A percentile compares a stretch with the other conserved stretches of the same genome.
Evolutionary conservation across 2,113 vertebrate species (phyloP).

Genomic region (Plestiodon gilberti): DNA sequence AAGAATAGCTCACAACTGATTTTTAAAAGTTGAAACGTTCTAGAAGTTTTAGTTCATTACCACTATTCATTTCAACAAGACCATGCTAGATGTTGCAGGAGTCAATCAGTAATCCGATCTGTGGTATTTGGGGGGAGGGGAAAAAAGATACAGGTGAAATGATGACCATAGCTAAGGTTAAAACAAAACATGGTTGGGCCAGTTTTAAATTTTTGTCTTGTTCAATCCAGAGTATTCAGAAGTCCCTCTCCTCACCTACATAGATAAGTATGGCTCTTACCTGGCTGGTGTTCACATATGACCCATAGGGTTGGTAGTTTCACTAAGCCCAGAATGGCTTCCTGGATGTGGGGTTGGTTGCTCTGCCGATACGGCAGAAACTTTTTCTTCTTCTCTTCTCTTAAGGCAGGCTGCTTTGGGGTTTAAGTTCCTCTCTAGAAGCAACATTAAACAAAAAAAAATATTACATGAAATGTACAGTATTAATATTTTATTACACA

Average conservation of each 20-base stretch:
- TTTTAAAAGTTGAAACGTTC: no score
- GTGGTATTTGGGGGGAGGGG: neutral
- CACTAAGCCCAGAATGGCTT: constrained; percentile 90
- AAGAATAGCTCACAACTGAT: neutral
- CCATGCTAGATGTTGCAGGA: neutral
- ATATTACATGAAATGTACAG: no score
- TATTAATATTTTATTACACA: no score
- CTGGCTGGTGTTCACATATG: constrained; percentile 89
- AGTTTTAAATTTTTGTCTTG: neutral
- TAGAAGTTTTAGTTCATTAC: neutral
- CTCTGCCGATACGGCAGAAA: constrained; percentile 91
- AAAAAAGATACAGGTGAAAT: neutral
- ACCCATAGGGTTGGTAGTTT: constrained; percentile 97
- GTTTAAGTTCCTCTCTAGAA: constrained; percentile 94
- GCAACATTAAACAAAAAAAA: constrained; percentile 17
- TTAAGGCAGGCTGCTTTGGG: constrained; percentile 99
- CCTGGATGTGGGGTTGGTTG: constrained; percentile 88
- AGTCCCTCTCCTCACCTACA: rapidly evolving
- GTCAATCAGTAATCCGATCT: neutral
- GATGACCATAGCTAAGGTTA: neutral
- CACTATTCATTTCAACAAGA: neutral
- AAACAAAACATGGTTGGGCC: neutral
- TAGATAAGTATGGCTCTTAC: constrained; percentile 43
- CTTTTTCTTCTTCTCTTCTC: constrained; percentile 98
- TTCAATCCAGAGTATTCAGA: neutral